Base-by-base conservation (phyloP, 2,888 invertebrate genomes). In the Venustoraphidia nigricollis region DNA sequence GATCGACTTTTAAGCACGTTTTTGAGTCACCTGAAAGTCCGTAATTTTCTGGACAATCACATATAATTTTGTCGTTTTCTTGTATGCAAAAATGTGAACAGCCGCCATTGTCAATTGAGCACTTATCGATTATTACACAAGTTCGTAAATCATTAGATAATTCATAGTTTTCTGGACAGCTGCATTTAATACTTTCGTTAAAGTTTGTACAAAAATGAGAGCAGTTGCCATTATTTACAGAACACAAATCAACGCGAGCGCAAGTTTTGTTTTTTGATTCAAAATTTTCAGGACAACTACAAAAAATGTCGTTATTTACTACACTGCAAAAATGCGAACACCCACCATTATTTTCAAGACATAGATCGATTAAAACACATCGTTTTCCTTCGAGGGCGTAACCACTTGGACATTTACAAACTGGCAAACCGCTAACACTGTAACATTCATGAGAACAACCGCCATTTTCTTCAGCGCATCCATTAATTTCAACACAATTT, bases 381-480 rank as follows among this genome's bases (percentile, higher is more conserved):
- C 60, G 61, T 42, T 59, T 63, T 39, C 63, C 62, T 41, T 66
- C 65, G 60, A 61, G 59, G 53, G 50, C 52, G 53, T 66, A 71
- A 1, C 70, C 72, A 0, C 55, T 39, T 1, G 66, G 64, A 48
- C 74, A 72, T 8, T 58, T 54, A 49, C 75, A 75, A 51, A 71
- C 72, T 39, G 74, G 75, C 34, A 70, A 69, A 44, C 66, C 67
- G 39, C 68, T 67, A 10, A 64, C 66, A 50, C 51, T 59, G 50
- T 62, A 53, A 52, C 79, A 77, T 14, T 60, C 61, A 52, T 73
- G 70, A 1, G 72, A 71, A 59, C 79, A 80, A n/a, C 75, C 75
- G 1, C 75, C 76, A 52, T 77, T 76, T 42, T 66, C 58, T 9
- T 56, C 57, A 52, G 57, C 61, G 42, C 68, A 70, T 55, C 54